Conservation (phyloP, 2,113 vertebrate genomes). For the Paedocypris sp. region DNA sequence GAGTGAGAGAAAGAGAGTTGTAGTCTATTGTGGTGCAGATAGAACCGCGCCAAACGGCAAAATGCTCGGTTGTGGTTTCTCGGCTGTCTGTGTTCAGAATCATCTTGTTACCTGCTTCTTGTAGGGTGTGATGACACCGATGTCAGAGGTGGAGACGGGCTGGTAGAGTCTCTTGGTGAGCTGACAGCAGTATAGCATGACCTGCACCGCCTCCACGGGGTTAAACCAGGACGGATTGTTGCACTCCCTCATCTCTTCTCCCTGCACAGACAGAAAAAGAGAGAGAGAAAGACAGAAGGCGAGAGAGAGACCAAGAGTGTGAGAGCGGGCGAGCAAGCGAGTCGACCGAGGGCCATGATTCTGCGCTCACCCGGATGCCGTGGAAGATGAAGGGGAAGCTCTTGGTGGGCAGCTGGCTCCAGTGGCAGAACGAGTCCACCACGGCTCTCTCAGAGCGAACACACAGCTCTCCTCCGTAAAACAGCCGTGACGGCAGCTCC, state of each 20-base stretch:
- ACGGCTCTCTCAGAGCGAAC: constrained; percentile 61
- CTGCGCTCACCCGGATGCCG: constrained; percentile 70
- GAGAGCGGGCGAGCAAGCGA: too few relatives aligned
- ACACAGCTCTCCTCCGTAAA: constrained; percentile 76
- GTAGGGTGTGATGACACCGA: constrained; percentile 86
- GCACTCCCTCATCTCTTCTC: constrained; percentile 78
- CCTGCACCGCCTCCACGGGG: constrained; percentile 80
- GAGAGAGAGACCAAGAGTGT: too few relatives aligned
- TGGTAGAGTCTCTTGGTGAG: constrained; percentile 66
- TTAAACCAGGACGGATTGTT: constrained; percentile 88
- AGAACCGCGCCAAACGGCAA: too few relatives aligned
- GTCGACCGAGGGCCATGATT: too few relatives aligned
- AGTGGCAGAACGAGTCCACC: constrained; percentile 69
- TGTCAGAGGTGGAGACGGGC: constrained; percentile 59
- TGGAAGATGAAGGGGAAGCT: constrained; percentile 86
- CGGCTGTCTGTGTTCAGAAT: too few relatives aligned
- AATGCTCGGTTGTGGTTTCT: too few relatives aligned
- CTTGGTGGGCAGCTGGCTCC: constrained; percentile 75
- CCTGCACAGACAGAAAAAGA: constrained; percentile 49
- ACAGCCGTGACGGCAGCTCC: constrained; percentile 75
- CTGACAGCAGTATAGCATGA: constrained; percentile 84
- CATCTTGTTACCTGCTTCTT: constrained; percentile 68
- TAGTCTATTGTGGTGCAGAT: too few relatives aligned
- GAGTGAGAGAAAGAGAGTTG: too few relatives aligned
- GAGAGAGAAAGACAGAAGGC: too few relatives aligned